Evolutionary conservation across 2,888 invertebrate genomes (phyloP).

Genomic region (Panzeria rudis): DNA sequence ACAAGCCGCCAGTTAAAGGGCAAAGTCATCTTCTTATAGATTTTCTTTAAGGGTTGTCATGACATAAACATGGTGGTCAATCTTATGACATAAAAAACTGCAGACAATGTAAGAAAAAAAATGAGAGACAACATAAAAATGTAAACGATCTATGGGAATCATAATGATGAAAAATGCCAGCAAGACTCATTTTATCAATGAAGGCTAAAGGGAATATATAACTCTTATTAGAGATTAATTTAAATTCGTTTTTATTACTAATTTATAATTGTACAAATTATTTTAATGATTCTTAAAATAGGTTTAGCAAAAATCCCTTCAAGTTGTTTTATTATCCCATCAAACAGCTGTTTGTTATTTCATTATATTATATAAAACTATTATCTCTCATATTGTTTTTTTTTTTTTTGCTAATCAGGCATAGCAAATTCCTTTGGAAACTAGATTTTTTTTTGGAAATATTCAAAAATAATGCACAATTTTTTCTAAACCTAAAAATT

Average conservation of each 20-base stretch:
- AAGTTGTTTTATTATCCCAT: background rate
- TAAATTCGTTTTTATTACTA: background rate
- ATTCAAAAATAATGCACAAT: constrained; percentile 37
- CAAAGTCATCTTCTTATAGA: background rate
- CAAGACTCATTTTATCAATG: background rate
- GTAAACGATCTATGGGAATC: background rate
- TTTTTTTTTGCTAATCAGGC: constrained; percentile 45
- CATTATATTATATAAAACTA: background rate
- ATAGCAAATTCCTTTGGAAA: constrained; percentile 26
- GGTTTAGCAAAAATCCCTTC: background rate
- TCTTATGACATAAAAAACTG: constrained; percentile 22
- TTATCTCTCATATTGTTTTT: background rate
- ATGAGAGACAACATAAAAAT: constrained; percentile 32
- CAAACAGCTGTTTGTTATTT: constrained; percentile 22
- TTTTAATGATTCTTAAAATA: background rate
- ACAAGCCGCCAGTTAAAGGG: background rate
- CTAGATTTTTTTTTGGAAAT: background rate
- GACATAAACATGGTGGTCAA: constrained; percentile 46
- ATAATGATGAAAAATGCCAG: background rate
- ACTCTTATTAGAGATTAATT: background rate
- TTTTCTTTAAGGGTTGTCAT: constrained; percentile 37
- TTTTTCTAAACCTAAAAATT: background rate
- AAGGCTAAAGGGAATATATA: background rate
- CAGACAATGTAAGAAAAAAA: constrained; percentile 1
- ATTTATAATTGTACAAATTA: background rate